Evolutionary conservation across 2,797 vertebrate species (phyloP).

Genomic region (Gobio occitaniae): DNA sequence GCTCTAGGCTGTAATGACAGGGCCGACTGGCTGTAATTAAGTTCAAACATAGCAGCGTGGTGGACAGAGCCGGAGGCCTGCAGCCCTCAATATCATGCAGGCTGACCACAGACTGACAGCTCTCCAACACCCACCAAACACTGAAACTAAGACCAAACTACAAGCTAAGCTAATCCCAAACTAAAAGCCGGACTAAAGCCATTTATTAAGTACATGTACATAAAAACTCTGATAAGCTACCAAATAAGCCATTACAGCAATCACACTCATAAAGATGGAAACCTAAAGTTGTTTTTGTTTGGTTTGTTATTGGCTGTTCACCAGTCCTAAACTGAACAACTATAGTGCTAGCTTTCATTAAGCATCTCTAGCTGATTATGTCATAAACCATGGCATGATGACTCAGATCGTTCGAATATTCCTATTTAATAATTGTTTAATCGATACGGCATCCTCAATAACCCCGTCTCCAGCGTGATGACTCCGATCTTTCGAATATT

Average conservation of each 20-base stretch:
- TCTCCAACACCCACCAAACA: constrained; percentile 55
- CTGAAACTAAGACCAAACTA: constrained; percentile 19
- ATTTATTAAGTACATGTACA: background rate
- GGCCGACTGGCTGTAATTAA: constrained; percentile 62
- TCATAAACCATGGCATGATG: no score
- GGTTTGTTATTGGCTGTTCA: background rate
- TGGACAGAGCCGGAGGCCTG: constrained; percentile 57
- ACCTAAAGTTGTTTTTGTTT: background rate
- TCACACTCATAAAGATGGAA: background rate
- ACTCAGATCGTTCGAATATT: no score
- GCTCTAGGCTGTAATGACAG: constrained; percentile 62
- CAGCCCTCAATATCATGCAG: constrained; percentile 60
- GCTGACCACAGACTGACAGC: constrained; percentile 62
- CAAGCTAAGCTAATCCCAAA: background rate
- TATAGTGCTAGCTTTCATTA: background rate
- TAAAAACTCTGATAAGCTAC: background rate
- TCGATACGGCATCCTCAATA: no score
- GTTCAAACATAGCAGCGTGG: constrained; percentile 69
- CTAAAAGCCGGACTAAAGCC: background rate
- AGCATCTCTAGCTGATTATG: background rate
- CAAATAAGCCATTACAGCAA: background rate
- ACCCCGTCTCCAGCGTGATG: no score
- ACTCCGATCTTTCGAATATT: no score
- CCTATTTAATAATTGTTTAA: no score
- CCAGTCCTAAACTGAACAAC: background rate